Base-by-base conservation (phyloP, 2,888 invertebrate genomes). In the Drosophila neotestacea region DNA sequence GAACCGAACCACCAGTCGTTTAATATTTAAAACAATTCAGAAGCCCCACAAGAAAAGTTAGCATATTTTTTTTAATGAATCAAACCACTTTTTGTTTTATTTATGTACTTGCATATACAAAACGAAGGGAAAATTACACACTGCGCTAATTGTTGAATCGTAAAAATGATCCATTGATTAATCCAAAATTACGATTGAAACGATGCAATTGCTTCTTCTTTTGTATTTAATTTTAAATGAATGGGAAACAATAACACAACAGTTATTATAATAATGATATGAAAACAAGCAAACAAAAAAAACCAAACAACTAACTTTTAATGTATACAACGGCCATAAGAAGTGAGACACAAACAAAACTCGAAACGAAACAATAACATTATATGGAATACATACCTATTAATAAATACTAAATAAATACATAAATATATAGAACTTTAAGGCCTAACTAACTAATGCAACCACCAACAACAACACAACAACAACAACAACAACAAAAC, bases 1-100 rank as follows among this genome's bases (percentile, higher is more conserved):
- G 92, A 77, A 91, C 92, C 74, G 92, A 92, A 83, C 92, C 92
- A 77, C 92, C 92, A 87, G 92, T 92, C 83, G 92, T 92, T 82
- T 92, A 91, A 90, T 62, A 52, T 92, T 85, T 92, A 91, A 90
- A 68, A 63, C 58, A 67, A 61, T 66, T 71, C 60, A 47, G 42
- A 76, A 6, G 70, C 36, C 27, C 54, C 66, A 64, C 71, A 77
- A 58, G 47, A 69, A 69, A 75, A 77, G 79, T 72, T 83, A 73
- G 88, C 54, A 73, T 79, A 81, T 60, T 73, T 78, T 54, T 46
- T 65, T 79, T 73, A 56, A 51, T 52, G 42, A 71, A 68, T 22
- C 30, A 48, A 59, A 10, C 38, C 7, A 61, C 38, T 65, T 72
- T 72, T 68, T 61, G 64, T 69, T 70, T 51, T 64, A 44, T 55